These are phyloP conservation scores for Tapera naevia DNA, from an alignment of 2,797 vertebrate genomes.

Conservation along the genomic window DNA sequence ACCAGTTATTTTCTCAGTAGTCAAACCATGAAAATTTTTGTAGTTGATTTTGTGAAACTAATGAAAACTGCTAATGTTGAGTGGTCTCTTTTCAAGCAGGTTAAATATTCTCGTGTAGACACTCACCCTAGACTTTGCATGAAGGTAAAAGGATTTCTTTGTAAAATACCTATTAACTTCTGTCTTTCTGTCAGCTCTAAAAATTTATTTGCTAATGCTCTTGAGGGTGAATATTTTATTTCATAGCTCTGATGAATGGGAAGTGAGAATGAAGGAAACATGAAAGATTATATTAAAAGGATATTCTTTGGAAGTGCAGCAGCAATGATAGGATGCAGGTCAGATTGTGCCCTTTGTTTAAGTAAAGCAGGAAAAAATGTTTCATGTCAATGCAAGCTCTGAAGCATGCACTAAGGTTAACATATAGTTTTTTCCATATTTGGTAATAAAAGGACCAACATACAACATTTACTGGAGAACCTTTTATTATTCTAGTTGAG, in stretches of 20 bases:
- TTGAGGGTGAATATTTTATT: not conserved
- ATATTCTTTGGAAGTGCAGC: not conserved
- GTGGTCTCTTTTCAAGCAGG: constrained; percentile 47
- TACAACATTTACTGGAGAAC: not conserved
- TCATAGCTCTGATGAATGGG: not conserved
- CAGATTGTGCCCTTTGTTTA: not conserved
- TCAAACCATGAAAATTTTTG: not conserved
- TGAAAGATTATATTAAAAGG: not conserved
- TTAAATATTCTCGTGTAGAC: constrained; percentile 73
- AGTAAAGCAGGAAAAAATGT: not conserved
- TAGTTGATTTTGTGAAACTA: not conserved
- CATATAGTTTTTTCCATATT: not conserved
- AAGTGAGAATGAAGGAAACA: not conserved
- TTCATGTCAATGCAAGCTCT: not conserved
- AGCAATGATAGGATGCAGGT: not conserved
- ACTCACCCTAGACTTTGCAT: constrained; percentile 77
- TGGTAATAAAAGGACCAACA: not conserved
- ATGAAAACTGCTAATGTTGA: not conserved
- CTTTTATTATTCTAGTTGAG: not conserved
- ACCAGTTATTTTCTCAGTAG: not conserved
- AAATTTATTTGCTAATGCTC: not conserved
- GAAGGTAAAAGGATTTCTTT: constrained; percentile 68
- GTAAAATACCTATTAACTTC: not conserved
- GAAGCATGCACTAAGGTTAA: not conserved
- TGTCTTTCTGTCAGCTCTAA: not conserved